Base-by-base conservation (phyloP, 2,797 vertebrate species). In the Onychomys torridus region DNA sequence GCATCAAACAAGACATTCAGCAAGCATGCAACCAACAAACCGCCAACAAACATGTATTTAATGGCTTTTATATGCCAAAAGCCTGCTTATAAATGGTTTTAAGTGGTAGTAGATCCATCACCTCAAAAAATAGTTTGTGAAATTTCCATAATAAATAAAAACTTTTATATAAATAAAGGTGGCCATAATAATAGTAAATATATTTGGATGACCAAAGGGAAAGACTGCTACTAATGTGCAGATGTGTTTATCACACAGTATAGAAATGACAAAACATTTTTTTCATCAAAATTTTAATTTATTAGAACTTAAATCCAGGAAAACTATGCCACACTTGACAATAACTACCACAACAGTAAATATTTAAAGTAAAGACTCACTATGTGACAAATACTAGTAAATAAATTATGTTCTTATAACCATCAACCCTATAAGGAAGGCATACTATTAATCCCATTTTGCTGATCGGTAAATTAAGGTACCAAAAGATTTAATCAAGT, bases 281-380 rank as follows among this genome's bases (percentile, higher is more conserved):
- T 69, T 55, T 85, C 40, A 94, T 93, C 14, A 91, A 86, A 79
- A 43, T 29, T 43, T 90, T 96, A 87, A 92, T 59, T 88, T 5
- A 91, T 13, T 43, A 94, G 23, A 83, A 91, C 49, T 96, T 95
- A 89, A 94, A 90, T 96, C 43, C 46, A 86, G 85, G 77, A 92
- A 92, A 96, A 92, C 9, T 75, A 9, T 75, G 37, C 52, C 85
- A 90, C n/a, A 93, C 29, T 92, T 96, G 52, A 96, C 92, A 94
- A 91, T 57, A 79, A 63, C 52, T 90, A 93, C 75, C 6, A 87
- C 4, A 13, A 92, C 19, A 79, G 57, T 43, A 94, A 90, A 89
- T 14, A 89, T 92, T 95, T 92, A 65, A 93, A 88, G 82, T 77
- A 92, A 88, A 82, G 79, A 84, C 16, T 92, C 5, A 85, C 23